Conservation (phyloP, 2,888 invertebrate species). For the Trichogramma dendrolimi region DNA sequence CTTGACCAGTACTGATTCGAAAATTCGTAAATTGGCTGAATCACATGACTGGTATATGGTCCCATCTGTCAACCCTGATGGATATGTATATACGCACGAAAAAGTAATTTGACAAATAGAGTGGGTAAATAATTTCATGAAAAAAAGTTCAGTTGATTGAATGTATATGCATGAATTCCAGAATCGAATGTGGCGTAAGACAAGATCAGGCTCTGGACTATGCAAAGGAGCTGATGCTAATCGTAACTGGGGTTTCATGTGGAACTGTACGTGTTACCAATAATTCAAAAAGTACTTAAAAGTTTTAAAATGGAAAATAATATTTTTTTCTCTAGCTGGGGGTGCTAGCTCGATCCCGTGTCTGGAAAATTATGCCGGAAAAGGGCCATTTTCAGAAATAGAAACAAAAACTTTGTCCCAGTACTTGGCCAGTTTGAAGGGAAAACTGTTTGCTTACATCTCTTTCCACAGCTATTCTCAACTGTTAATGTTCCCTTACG, state of each 20-base stretch:
- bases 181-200: slow-evolving; percentile 71
- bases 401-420: slow-evolving; percentile 59
- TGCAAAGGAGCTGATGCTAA: slow-evolving; percentile 71
- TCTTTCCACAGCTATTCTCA: slow-evolving; percentile 74
- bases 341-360: slow-evolving; percentile 61
- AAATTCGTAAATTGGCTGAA: slow-evolving; percentile 55
- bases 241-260: slow-evolving; percentile 70
- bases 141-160: not conserved
- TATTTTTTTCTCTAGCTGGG: slow-evolving; percentile 55
- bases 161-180: slow-evolving; percentile 34
- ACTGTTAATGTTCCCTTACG: slow-evolving; percentile 65
- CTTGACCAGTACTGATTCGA: slow-evolving; percentile 56
- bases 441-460: slow-evolving; percentile 61
- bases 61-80: slow-evolving; percentile 75
- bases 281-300: too few species aligned
- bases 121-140: not conserved
- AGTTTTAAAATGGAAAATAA: slow-evolving; percentile 35
- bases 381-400: slow-evolving; percentile 66
- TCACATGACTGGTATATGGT: slow-evolving; percentile 71
- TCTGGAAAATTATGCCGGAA: slow-evolving; percentile 64
- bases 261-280: slow-evolving; percentile 55
- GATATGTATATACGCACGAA: slow-evolving; percentile 66
- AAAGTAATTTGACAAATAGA: slow-evolving; percentile 43
- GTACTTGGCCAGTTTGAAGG: slow-evolving; percentile 55
- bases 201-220: slow-evolving; percentile 50